These are phyloP conservation scores for Notamacropus eugenii DNA, from an alignment of 2,797 vertebrate species.

Conservation along the genomic window DNA sequence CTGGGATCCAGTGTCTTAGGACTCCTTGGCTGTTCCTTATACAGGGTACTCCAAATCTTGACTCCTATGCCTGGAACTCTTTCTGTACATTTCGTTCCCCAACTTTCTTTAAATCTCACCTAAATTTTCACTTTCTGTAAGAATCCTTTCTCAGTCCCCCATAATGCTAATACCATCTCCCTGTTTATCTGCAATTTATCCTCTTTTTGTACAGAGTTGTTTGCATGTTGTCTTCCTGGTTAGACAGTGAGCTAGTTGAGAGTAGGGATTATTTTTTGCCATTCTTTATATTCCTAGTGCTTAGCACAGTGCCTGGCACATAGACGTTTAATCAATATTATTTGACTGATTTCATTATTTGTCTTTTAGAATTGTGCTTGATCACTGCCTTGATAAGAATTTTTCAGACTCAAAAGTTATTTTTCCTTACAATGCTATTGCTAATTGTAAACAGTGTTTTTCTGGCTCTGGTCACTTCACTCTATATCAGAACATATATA, in stretches of 20 bases:
- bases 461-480: not conserved
- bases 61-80: not conserved
- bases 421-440: not conserved
- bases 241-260: not conserved
- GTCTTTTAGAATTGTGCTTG: not conserved
- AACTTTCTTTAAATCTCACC: not conserved
- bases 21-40: not conserved
- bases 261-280: not conserved
- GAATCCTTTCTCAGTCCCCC: not conserved
- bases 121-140: not conserved
- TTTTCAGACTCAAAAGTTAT: not conserved
- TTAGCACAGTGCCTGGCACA: not conserved
- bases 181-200: not conserved
- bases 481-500: not conserved
- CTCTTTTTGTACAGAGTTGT: not conserved
- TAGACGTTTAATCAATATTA: not conserved
- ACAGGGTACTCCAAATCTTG: not conserved
- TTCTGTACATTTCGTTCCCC: not conserved
- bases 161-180: not conserved
- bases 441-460: not conserved
- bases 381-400: not conserved
- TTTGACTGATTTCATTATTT: not conserved
- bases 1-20: not conserved
- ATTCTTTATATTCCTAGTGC: not conserved
- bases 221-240: not conserved